These are phyloP conservation scores for Sphaerophoria taeniata DNA, from an alignment of 2,888 invertebrate genomes.

Conservation along the genomic window DNA sequence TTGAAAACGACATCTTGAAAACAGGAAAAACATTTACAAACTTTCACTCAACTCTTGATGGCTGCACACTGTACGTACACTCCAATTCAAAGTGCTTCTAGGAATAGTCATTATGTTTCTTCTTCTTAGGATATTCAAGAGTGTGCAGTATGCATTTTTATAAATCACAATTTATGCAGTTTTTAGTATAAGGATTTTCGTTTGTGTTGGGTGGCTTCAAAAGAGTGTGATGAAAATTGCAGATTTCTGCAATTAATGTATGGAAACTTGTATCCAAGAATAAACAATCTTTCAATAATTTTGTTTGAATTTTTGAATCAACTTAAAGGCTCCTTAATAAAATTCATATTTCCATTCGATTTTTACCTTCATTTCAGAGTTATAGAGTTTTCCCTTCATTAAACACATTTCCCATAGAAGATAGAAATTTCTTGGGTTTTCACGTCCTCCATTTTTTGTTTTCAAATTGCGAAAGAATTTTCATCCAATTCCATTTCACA, in stretches of 20 bases:
- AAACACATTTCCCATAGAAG: background rate
- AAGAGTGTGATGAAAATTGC: no score
- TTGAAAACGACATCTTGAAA: background rate
- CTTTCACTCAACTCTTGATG: slow-evolving; percentile 30
- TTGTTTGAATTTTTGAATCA: no score
- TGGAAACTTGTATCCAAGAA: no score
- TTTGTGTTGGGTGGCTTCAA: no score
- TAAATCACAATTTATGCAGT: no score
- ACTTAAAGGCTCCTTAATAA: background rate
- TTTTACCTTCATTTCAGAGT: background rate
- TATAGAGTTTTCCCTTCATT: slow-evolving; percentile 4
- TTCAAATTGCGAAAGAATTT: background rate
- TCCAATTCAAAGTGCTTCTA: slow-evolving; percentile 30
- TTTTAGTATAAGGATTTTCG: no score
- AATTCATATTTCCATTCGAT: background rate
- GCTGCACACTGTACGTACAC: slow-evolving; percentile 10
- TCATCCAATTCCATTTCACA: slow-evolving; percentile 17
- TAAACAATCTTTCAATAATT: no score
- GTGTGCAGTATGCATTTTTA: no score
- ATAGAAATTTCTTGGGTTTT: background rate
- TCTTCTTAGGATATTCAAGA: background rate
- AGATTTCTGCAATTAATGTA: no score
- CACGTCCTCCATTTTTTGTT: background rate
- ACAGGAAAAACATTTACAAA: slow-evolving; percentile 57
- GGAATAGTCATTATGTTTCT: slow-evolving; percentile 41